Evolutionary conservation across 2,797 vertebrate genomes (phyloP).

Genomic region (Microctenopoma lineatum): DNA sequence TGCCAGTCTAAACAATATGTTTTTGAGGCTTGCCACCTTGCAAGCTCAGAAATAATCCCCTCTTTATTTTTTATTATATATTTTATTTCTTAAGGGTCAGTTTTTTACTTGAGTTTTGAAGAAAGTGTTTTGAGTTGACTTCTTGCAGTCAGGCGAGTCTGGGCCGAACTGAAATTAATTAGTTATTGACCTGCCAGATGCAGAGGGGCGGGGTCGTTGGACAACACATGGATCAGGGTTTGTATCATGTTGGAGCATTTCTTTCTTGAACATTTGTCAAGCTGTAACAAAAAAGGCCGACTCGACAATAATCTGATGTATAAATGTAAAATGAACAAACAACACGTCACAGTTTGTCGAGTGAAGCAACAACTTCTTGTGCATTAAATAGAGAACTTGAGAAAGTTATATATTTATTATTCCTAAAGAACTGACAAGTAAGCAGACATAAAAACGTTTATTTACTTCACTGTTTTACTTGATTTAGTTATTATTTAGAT

Average conservation of each 20-base stretch:
- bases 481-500: no score
- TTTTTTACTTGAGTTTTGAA: background rate
- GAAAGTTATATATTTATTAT: no score
- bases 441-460: no score
- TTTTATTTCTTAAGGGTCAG: background rate
- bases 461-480: no score
- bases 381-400: background rate
- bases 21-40: constrained; percentile 44
- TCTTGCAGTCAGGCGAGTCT: background rate
- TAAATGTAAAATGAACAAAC: background rate
- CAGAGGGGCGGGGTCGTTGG: constrained; percentile 8
- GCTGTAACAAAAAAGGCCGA: background rate
- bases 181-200: constrained; percentile 32
- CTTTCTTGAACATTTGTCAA: constrained; percentile 2
- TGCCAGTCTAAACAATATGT: constrained; percentile 27
- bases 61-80: constrained; percentile 9
- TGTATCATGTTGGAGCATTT: background rate
- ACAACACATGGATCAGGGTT: constrained; percentile 14
- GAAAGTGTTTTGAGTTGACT: constrained; percentile 13
- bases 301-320: background rate
- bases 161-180: background rate
- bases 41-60: constrained; percentile 1
- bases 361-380: no score
- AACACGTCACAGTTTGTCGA: background rate
- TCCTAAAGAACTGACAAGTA: no score